Conservation (phyloP, 2,888 invertebrate species). For the Drosophila koepferae region DNA sequence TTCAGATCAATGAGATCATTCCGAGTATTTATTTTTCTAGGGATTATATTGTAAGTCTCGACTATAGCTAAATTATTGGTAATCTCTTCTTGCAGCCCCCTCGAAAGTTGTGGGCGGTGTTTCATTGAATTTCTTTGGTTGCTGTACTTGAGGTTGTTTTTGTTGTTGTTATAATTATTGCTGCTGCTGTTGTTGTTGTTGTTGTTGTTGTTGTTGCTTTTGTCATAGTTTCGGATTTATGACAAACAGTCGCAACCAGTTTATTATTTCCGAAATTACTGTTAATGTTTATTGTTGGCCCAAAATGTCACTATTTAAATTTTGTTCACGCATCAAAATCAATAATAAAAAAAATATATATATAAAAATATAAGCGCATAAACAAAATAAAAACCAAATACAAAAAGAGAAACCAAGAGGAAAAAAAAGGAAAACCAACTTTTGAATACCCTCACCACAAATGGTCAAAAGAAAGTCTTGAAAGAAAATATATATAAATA, state of each 20-base stretch:
- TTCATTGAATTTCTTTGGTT: slow-evolving; percentile 55
- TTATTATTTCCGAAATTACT: slow-evolving; percentile 82
- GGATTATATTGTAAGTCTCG: slow-evolving; percentile 8
- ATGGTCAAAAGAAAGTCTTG: slow-evolving; percentile 11
- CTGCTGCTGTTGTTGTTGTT: slow-evolving; percentile 43
- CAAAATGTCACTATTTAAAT: slow-evolving; percentile 80
- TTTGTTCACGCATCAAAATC: slow-evolving; percentile 79
- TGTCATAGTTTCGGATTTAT: slow-evolving; percentile 71
- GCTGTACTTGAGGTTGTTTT: slow-evolving; percentile 44
- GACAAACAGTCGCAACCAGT: slow-evolving; percentile 73
- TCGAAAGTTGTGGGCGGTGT: slow-evolving; percentile 28
- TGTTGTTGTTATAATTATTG: slow-evolving; percentile 39
- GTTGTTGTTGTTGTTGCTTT: slow-evolving; percentile 14
- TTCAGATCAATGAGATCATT: slow-evolving; percentile 26
- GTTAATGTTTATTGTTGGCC: slow-evolving; percentile 76
- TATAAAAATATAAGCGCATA: slow-evolving; percentile 25
- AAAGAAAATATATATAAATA: not conserved
- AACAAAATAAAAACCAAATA: slow-evolving; percentile 57
- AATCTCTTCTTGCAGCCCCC: slow-evolving; percentile 18
- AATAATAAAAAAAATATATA: slow-evolving; percentile 64
- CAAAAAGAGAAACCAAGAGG: slow-evolving; percentile 65
- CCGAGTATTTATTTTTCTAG: not conserved
- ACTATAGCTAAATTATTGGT: slow-evolving; percentile 9
- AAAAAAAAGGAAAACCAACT: slow-evolving; percentile 14
- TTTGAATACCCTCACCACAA: slow-evolving; percentile 54